phyloP scores from a whole-genome alignment of 2,113 vertebrate genomes.

The Xerus inauris region DNA sequence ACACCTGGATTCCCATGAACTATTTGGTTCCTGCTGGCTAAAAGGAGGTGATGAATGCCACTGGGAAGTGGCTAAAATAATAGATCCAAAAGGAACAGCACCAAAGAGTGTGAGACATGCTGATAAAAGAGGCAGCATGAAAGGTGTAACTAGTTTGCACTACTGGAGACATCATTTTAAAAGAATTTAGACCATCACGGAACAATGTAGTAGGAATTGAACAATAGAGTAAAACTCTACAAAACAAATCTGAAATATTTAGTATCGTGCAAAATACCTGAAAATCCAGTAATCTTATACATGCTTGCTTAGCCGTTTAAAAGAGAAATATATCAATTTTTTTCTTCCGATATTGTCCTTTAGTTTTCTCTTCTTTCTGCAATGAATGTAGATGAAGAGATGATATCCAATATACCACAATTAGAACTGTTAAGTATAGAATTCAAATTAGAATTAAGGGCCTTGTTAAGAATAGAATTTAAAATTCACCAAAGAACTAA shows the following conservation, averaged over 20 bases:
- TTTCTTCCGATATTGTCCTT: neutral
- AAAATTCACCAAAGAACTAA: neutral
- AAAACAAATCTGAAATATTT: neutral
- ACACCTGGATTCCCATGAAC: conserved; percentile 46
- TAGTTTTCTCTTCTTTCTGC: neutral
- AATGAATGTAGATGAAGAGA: neutral
- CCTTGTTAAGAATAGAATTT: neutral
- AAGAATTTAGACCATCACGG: conserved; percentile 36
- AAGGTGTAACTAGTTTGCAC: neutral
- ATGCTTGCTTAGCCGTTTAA: neutral
- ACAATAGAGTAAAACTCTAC: neutral
- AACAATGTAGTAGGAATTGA: neutral
- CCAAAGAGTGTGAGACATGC: neutral
- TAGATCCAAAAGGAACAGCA: neutral
- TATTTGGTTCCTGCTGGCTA: conserved; percentile 19
- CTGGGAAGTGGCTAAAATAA: neutral
- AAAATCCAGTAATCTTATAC: neutral
- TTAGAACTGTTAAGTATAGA: conserved; percentile 6
- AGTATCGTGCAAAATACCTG: neutral
- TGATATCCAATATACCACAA: neutral
- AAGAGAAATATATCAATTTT: neutral
- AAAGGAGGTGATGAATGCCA: conserved; percentile 32
- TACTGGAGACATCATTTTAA: neutral
- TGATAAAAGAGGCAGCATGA: neutral
- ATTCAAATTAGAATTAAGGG: neutral